A percentile compares a stretch with the other conserved stretches of the same genome.
These are phyloP conservation scores for Drosophila recens DNA, from an alignment of 2,888 invertebrate genomes.

Conservation along the genomic window DNA sequence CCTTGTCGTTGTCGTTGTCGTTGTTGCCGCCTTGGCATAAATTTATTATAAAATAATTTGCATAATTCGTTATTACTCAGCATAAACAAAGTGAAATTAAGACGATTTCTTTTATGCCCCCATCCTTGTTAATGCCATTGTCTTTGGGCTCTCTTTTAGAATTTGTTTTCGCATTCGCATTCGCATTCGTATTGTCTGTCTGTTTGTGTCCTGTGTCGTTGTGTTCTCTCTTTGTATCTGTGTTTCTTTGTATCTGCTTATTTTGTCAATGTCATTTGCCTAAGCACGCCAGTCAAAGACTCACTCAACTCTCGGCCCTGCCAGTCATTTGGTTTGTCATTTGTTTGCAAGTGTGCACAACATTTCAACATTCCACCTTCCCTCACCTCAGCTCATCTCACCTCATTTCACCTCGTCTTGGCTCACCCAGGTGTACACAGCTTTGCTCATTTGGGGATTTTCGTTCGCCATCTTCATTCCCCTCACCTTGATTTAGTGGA, in stretches of 20 bases:
- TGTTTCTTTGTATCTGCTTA: conserved; percentile 48
- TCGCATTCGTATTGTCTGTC: conserved; percentile 13
- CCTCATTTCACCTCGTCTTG: neutral
- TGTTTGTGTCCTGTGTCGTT: neutral
- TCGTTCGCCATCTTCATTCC: conserved; percentile 3
- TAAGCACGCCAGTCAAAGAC: conserved; percentile 68
- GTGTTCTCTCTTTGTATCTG: conserved; percentile 14
- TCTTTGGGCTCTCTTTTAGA: conserved; percentile 35
- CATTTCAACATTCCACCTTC: conserved; percentile 1
- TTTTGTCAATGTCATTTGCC: conserved; percentile 75
- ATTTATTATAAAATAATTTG: conserved; percentile 82
- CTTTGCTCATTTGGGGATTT: conserved; percentile 34
- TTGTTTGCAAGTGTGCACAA: conserved; percentile 21
- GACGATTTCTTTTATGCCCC: conserved; percentile 75
- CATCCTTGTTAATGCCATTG: conserved; percentile 49
- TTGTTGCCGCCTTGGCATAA: conserved; percentile 68
- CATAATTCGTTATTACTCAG: conserved; percentile 81
- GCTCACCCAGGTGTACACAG: conserved; percentile 46
- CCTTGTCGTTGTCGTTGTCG: conserved; percentile 18
- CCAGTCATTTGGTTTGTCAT: conserved; percentile 55
- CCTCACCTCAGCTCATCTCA: neutral
- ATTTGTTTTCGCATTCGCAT: neutral
- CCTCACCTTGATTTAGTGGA: conserved; percentile 10
- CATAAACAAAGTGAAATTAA: conserved; percentile 82
- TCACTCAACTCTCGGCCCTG: conserved; percentile 49